Evolutionary conservation across 2,888 invertebrate species (phyloP).

Genomic region (Drosophila robusta): DNA sequence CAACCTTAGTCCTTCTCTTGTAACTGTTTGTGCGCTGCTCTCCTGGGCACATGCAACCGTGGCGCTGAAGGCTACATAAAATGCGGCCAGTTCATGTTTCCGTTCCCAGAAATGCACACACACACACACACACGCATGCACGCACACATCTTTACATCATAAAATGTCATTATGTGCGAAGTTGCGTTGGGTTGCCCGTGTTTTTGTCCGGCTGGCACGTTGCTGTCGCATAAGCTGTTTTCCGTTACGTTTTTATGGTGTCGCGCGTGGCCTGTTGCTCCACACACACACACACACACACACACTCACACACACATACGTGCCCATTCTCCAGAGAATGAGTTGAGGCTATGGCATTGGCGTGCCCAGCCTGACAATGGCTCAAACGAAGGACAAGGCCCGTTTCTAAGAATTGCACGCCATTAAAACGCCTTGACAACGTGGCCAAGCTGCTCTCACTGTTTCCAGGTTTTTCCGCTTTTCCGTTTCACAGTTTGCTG

Average conservation of each 20-base stretch:
- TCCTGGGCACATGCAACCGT: conserved; percentile 41
- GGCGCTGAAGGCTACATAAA: conserved; percentile 63
- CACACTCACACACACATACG: conserved; percentile 6
- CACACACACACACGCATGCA: conserved; percentile 15
- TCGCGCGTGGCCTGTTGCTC: conserved; percentile 74
- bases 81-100: conserved; percentile 49
- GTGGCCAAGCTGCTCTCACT: conserved; percentile 21
- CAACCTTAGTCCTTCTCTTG: background rate
- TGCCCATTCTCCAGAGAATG: conserved; percentile 42
- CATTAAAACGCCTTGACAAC: conserved; percentile 69
- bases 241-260: conserved; percentile 65
- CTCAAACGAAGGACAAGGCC: conserved; percentile 57
- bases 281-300: conserved; percentile 16
- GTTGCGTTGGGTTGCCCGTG: conserved; percentile 48
- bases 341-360: conserved; percentile 57
- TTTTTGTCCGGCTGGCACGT: conserved; percentile 23
- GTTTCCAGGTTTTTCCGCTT: conserved; percentile 1
- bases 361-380: conserved; percentile 69
- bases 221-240: conserved; percentile 34
- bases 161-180: conserved; percentile 76
- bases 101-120: conserved; percentile 19
- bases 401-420: conserved; percentile 68
- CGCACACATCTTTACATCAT: conserved; percentile 46
- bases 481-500: conserved; percentile 38
- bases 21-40: conserved; percentile 1